Evolutionary conservation across 2,113 vertebrate genomes (phyloP).

Genomic region (Stigmatopora argus): DNA sequence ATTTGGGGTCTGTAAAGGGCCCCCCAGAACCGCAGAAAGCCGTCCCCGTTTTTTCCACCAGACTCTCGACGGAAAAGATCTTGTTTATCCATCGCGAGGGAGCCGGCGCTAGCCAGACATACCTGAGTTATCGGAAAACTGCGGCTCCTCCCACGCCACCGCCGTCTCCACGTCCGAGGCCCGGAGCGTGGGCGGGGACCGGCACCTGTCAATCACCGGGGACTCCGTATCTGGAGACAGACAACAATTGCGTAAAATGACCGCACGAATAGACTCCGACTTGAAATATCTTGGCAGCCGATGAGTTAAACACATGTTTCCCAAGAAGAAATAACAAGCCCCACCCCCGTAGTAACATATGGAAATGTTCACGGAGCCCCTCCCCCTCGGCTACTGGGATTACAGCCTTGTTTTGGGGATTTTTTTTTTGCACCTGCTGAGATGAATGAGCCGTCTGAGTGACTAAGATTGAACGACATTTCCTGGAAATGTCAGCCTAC

Average conservation of each 20-base stretch:
- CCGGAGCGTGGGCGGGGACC: conserved; percentile 82
- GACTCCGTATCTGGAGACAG: conserved; percentile 82
- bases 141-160: conserved; percentile 85
- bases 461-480: conserved; percentile 8
- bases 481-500: conserved; percentile 8
- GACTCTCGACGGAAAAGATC: conserved; percentile 46
- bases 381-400: conserved; percentile 44
- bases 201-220: conserved; percentile 89
- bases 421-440: conserved; percentile 28
- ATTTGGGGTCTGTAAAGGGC: background rate
- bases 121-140: conserved; percentile 99
- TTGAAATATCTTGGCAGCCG: background rate
- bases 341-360: conserved; percentile 59
- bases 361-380: conserved; percentile 61
- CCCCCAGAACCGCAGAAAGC: conserved; percentile 7
- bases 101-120: conserved; percentile 39
- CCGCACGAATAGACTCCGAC: too few species aligned
- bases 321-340: conserved; percentile 51
- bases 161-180: conserved; percentile 69
- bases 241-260: too few species aligned
- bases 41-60: conserved; percentile 51
- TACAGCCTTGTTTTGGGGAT: conserved; percentile 42
- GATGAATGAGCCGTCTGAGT: conserved; percentile 34
- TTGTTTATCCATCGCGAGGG: conserved; percentile 44
- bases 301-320: conserved; percentile 56